A percentile compares a stretch with the other conserved stretches of the same genome.
Conservation (phyloP, 2,888 invertebrate genomes). For the Phrixothrix hirtus region DNA sequence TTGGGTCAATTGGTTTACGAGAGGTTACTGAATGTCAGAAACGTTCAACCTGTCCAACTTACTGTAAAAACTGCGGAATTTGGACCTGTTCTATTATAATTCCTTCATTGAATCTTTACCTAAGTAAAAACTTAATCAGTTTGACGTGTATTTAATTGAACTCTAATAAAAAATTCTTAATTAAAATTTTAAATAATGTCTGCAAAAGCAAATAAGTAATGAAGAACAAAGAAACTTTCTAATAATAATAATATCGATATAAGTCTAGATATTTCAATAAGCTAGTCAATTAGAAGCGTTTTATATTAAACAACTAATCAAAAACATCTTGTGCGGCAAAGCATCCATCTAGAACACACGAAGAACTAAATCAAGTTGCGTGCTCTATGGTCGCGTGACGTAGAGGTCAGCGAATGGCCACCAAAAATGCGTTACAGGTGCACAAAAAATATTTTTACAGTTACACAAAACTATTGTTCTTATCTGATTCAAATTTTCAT, state of each 20-base stretch:
- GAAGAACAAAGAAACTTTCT: not conserved
- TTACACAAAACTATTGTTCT: constrained; percentile 31
- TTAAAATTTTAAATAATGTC: no score
- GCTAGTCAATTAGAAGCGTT: constrained; percentile 14
- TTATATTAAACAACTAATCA: constrained; percentile 21
- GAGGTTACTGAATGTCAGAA: no score
- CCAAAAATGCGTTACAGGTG: constrained; percentile 32
- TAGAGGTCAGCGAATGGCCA: constrained; percentile 26
- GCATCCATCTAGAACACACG: constrained; percentile 26
- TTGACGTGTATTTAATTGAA: not conserved
- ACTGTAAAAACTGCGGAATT: no score
- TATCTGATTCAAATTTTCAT: constrained; percentile 30
- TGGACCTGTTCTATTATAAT: no score
- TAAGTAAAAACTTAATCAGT: not conserved
- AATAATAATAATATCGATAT: constrained; percentile 1
- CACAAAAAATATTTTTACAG: constrained; percentile 30
- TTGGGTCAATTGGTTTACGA: no score
- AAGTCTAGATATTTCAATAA: constrained; percentile 11
- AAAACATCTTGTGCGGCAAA: constrained; percentile 26
- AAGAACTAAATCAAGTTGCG: constrained; percentile 31
- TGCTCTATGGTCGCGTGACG: constrained; percentile 32
- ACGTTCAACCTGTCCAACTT: no score
- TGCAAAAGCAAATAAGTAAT: not conserved
- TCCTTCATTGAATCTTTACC: no score
- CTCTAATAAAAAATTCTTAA: not conserved